Percentiles rank a stretch among this genome's conserved stretches.
Conservation (phyloP, 2,888 invertebrate species). For the Chrysodeixis includens region DNA sequence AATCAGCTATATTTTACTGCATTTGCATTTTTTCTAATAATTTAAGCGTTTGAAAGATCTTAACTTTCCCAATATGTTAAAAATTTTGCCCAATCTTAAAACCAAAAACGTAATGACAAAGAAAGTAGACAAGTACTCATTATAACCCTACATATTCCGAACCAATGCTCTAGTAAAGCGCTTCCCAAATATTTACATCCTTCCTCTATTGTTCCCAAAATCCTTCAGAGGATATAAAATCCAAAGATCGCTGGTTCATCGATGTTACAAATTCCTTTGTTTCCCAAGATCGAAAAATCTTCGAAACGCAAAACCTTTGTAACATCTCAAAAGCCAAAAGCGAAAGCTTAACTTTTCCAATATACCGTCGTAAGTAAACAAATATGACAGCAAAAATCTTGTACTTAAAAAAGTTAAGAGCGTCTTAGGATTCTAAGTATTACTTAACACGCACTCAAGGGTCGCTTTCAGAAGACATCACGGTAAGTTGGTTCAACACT, state of each 20-base stretch:
- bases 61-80: no score
- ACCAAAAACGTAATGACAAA: neutral
- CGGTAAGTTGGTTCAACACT: constrained; percentile 49
- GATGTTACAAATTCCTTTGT: constrained; percentile 38
- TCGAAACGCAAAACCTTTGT: constrained; percentile 27
- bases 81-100: no score
- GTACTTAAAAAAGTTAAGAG: constrained; percentile 60
- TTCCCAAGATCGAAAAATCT: constrained; percentile 10
- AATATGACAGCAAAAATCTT: constrained; percentile 53
- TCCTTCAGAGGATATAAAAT: constrained; percentile 23
- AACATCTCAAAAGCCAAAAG: constrained; percentile 38
- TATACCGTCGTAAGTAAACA: constrained; percentile 56
- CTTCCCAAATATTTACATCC: neutral
- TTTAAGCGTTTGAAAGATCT: no score
- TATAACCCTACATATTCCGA: neutral
- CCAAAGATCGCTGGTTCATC: constrained; percentile 26
- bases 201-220: constrained; percentile 12
- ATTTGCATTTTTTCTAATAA: no score
- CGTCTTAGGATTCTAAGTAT: constrained; percentile 63
- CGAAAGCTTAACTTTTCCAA: constrained; percentile 55
- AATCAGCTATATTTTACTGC: no score
- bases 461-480: constrained; percentile 50
- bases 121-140: neutral
- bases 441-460: constrained; percentile 67
- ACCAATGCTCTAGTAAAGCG: neutral